These are phyloP conservation scores for Drosophila obscura DNA, from an alignment of 1,140 invertebrate genomes.

Conservation along the genomic window DNA sequence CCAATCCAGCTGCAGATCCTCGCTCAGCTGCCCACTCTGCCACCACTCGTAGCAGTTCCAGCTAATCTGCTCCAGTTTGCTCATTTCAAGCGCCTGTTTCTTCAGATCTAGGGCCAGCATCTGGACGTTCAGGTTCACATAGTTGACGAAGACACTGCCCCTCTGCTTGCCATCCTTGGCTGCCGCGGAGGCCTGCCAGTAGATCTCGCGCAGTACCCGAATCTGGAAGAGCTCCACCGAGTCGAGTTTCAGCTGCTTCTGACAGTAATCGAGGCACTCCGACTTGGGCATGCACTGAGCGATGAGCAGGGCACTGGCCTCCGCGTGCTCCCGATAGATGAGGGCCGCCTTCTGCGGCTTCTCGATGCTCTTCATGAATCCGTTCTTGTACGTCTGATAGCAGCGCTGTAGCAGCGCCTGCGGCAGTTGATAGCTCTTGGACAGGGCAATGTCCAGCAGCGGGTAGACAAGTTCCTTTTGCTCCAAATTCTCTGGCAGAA, in stretches of 20 bases:
- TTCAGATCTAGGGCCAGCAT: conserved; percentile 85
- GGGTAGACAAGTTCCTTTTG: conserved; percentile 87
- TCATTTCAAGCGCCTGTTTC: conserved; percentile 78
- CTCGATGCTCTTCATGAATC: conserved; percentile 86
- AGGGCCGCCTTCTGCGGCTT: conserved; percentile 88
- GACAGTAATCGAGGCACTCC: conserved; percentile 85
- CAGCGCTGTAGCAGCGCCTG: conserved; percentile 84
- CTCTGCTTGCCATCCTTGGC: conserved; percentile 68
- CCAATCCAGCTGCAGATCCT: conserved; percentile 65
- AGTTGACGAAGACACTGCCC: conserved; percentile 85
- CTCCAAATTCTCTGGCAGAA: conserved; percentile 55
- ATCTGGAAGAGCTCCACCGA: conserved; percentile 85
- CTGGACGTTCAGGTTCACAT: conserved; percentile 85
- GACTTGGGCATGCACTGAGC: conserved; percentile 85
- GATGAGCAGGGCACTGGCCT: conserved; percentile 85
- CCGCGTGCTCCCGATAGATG: conserved; percentile 85
- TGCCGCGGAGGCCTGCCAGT: conserved; percentile 83
- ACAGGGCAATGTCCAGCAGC: conserved; percentile 84
- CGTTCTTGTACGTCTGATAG: conserved; percentile 86
- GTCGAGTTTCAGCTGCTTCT: conserved; percentile 87
- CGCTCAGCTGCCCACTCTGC: conserved; percentile 53
- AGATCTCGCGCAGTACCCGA: conserved; percentile 85
- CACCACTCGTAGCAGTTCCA: conserved; percentile 75
- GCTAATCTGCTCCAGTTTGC: conserved; percentile 60
- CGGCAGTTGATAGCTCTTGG: conserved; percentile 78